Evolutionary conservation across 2,888 invertebrate genomes (phyloP).

Genomic region (Stenichneumon culpator): DNA sequence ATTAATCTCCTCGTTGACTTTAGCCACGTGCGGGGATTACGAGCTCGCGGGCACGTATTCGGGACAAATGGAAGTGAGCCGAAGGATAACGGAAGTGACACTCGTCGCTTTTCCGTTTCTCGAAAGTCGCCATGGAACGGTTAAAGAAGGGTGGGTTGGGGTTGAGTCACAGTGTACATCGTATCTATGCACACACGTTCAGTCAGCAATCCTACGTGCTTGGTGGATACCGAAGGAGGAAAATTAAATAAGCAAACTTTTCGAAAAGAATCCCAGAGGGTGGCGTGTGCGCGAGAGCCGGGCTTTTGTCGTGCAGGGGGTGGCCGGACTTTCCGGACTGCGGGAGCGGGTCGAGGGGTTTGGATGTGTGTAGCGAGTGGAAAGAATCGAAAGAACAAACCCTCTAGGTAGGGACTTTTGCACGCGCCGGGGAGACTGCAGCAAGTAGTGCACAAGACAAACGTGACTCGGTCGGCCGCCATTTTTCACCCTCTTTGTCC

Average conservation of each 20-base stretch:
- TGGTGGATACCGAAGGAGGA: slow-evolving; percentile 64
- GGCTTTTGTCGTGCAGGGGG: slow-evolving; percentile 64
- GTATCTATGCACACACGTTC: slow-evolving; percentile 1
- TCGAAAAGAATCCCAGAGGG: slow-evolving; percentile 69
- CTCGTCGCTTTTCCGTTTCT: slow-evolving; percentile 2
- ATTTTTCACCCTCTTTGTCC: slow-evolving; percentile 77
- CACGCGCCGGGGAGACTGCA: slow-evolving; percentile 65
- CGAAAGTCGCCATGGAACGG: neutral
- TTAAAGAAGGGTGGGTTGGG: neutral
- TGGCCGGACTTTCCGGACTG: slow-evolving; percentile 66
- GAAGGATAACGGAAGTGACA: slow-evolving; percentile 11
- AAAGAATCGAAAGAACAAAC: slow-evolving; percentile 83
- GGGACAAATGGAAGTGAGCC: neutral
- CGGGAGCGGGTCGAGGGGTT: slow-evolving; percentile 32
- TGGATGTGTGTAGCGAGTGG: slow-evolving; percentile 75
- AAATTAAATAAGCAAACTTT: slow-evolving; percentile 84
- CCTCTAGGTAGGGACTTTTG: slow-evolving; percentile 61
- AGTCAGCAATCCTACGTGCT: slow-evolving; percentile 13
- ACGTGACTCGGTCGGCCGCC: slow-evolving; percentile 80
- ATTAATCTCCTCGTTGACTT: slow-evolving; percentile 9
- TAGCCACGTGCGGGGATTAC: neutral
- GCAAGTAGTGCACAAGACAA: slow-evolving; percentile 82
- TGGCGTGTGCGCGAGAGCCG: slow-evolving; percentile 29
- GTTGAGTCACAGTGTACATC: neutral
- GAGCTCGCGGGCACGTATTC: neutral